Base-by-base conservation (phyloP, 2,888 invertebrate genomes). In the Leuctra nigra region DNA sequence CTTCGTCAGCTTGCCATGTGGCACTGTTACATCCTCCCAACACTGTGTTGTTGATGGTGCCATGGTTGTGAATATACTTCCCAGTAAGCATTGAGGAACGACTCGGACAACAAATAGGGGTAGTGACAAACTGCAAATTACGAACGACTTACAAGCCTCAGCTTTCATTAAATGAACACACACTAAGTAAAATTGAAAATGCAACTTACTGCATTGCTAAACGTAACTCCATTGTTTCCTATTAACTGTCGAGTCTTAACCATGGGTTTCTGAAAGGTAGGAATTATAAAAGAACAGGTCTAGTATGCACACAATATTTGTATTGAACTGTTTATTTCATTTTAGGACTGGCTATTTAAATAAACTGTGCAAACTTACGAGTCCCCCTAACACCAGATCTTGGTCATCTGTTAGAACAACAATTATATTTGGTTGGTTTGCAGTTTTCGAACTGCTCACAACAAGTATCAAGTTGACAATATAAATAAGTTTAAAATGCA, bases 101-200 rank as follows among this genome's bases (percentile, higher is more conserved):
- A 65, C 91, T 91, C 0, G 94, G 94, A 63, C 94, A 94, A 70
- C 94, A 94, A 39, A 94, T 78, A 0, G 94, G 93, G 0, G 88
- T 84, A 38, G 85, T 84, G 1, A 85, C 87, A 72, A 86, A 93
- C 92, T 92, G 68, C 47, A 72, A 69, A 53, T 38, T 59, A 57
- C n/a, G n/a, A n/a, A n/a, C n/a, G n/a, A n/a, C n/a, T n/a, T n/a
- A n/a, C n/a, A n/a, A n/a, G n/a, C n/a, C n/a, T n/a, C n/a, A n/a
- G n/a, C n/a, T n/a, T n/a, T n/a, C n/a, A n/a, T n/a, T n/a, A n/a
- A n/a, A n/a, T n/a, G n/a, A n/a, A n/a, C n/a, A n/a, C n/a, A n/a
- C n/a, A n/a, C n/a, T n/a, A n/a, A n/a, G n/a, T n/a, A n/a, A n/a
- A n/a, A n/a, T n/a, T n/a, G n/a, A n/a, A n/a, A n/a, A n/a, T 2